Base-by-base conservation (phyloP, 64 coral and sea anemone species). In the Actinia tenebrosa region DNA sequence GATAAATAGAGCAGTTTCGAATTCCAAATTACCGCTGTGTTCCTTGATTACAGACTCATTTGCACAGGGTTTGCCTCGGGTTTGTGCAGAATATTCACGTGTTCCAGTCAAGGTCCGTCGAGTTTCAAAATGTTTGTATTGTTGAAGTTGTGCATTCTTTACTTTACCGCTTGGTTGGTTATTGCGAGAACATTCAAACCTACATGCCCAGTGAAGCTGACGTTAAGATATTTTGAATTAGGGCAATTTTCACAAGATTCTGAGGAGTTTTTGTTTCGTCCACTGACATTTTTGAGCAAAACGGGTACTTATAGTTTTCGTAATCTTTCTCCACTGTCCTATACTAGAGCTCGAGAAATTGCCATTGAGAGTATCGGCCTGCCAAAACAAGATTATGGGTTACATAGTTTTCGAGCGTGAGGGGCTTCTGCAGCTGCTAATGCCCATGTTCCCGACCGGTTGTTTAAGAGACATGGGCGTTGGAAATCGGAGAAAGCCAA, bases 401-500 rank as follows among this genome's bases (percentile, higher is more conserved):
- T 86, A n/a, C 84, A 86, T 86, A 86, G 84, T 44, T 42, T 66
- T 61, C 56, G 84, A 23, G 56, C 55, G 43, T 54, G 84, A 23
- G 84, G 84, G 45, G 84, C 84, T 26, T 86, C 37, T 61, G 84
- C 84, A 27, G 56, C 84, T 68, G 84, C 59, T 44, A 66, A 66
- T 18, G 59, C 59, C 44, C 26, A 63, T 15, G 60, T 86, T 45
- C 25, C 56, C 17, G 60, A 86, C 45, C 7, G 84, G 30, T 26
- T 64, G 26, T 44, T 86, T 77, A 27, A 77, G 71, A 25, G 71
- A 11, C 47, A 50, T 8, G 7, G 47, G 47, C n/a, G 71, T 3
- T 86, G 84, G 61, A 86, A 86, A 44, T 86, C 84, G 7, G 84
- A 86, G 19, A 37, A 64, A 20, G 84, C 84, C 9, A 68, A 86